phyloP scores from a whole-genome alignment of 2,797 vertebrate genomes.

The Sebastes diploproa region DNA sequence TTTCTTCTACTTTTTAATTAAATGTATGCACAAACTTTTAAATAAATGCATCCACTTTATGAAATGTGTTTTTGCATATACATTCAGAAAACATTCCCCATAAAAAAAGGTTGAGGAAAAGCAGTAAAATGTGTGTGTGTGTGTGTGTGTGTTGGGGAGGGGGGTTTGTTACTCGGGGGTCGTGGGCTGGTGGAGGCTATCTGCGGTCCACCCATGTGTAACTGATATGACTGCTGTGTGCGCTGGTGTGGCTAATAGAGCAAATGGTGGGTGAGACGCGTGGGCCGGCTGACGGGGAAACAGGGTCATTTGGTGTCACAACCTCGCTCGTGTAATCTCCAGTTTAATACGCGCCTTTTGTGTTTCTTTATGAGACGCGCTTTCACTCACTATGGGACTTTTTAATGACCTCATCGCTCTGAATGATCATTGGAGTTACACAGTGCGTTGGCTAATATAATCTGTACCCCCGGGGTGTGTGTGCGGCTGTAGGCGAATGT shows the following conservation, averaged over 20 bases:
- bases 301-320: slow-evolving; percentile 64
- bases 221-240: slow-evolving; percentile 61
- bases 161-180: neutral
- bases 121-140: neutral
- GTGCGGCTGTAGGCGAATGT: slow-evolving; percentile 15
- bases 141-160: neutral
- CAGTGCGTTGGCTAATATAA: slow-evolving; percentile 44
- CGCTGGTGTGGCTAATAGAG: slow-evolving; percentile 70
- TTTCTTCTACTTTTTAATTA: too few species aligned
- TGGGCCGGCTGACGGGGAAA: slow-evolving; percentile 46
- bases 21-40: neutral
- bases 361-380: slow-evolving; percentile 51
- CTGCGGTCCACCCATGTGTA: slow-evolving; percentile 48
- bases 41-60: neutral
- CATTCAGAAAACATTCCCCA: neutral
- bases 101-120: neutral
- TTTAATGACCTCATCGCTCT: slow-evolving; percentile 54
- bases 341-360: slow-evolving; percentile 38
- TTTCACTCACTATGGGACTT: slow-evolving; percentile 40
- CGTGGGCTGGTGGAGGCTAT: slow-evolving; percentile 26
- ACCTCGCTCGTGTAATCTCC: slow-evolving; percentile 30
- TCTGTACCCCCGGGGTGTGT: slow-evolving; percentile 29
- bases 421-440: slow-evolving; percentile 51
- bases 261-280: slow-evolving; percentile 64
- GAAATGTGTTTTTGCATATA: neutral